Percentiles rank a stretch among this genome's conserved stretches.
phyloP scores from a whole-genome alignment of 2,888 invertebrate genomes.

The Dryobota labecula region DNA sequence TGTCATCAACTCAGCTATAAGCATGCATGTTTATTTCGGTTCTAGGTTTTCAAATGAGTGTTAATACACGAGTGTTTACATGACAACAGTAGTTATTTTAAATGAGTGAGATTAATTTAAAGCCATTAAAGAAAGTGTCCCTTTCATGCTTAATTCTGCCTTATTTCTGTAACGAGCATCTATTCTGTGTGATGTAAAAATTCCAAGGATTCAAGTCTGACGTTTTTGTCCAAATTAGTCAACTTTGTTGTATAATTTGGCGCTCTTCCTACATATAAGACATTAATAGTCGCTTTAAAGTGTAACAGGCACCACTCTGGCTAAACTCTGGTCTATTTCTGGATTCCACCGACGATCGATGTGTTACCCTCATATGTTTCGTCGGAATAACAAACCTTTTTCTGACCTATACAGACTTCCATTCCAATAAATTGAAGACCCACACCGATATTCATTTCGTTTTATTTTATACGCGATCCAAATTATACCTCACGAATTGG shows the following conservation, averaged over 20 bases:
- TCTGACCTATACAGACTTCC: slow-evolving; percentile 9
- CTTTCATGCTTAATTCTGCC: not conserved
- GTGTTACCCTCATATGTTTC: slow-evolving; percentile 30
- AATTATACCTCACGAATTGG: slow-evolving; percentile 9
- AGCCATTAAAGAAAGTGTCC: slow-evolving; percentile 6
- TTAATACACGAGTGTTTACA: slow-evolving; percentile 17
- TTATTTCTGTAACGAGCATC: slow-evolving; percentile 6
- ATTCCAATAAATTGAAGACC: slow-evolving; percentile 15
- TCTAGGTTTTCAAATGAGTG: slow-evolving; percentile 30
- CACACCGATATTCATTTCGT: slow-evolving; percentile 25
- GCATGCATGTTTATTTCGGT: slow-evolving; percentile 22
- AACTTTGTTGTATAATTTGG: slow-evolving; percentile 27
- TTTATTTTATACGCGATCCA: slow-evolving; percentile 29
- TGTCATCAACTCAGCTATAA: slow-evolving; percentile 28
- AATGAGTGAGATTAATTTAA: not conserved
- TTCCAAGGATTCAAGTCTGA: not conserved
- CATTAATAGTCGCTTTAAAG: slow-evolving; percentile 44
- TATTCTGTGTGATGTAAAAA: not conserved
- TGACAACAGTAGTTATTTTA: slow-evolving; percentile 15
- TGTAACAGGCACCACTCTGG: slow-evolving; percentile 59
- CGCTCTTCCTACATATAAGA: slow-evolving; percentile 21
- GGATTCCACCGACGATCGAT: slow-evolving; percentile 55
- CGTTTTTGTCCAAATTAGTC: slow-evolving; percentile 21
- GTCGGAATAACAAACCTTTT: slow-evolving; percentile 25
- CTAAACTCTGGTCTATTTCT: slow-evolving; percentile 66